A percentile compares a stretch with the other conserved stretches of the same genome.
These are phyloP conservation scores for Sarcophaga variegata DNA, from an alignment of 2,888 invertebrate genomes.

Conservation along the genomic window DNA sequence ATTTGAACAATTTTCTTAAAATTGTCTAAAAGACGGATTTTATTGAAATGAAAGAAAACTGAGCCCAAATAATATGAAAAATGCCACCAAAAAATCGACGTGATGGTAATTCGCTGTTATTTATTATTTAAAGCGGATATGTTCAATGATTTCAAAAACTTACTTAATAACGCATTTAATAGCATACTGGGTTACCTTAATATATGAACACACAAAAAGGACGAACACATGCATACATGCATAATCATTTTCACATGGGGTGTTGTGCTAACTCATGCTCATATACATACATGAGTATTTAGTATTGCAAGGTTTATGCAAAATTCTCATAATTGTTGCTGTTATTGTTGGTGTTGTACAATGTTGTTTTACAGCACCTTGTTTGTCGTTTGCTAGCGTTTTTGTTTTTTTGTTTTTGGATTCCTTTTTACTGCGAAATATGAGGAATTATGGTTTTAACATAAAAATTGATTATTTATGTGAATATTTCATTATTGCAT, in stretches of 20 bases:
- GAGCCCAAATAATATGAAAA: too few relatives aligned
- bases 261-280: too few relatives aligned
- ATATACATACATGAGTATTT: neutral
- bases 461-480: constrained; percentile 48
- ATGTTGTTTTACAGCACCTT: constrained; percentile 1
- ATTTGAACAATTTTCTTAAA: too few relatives aligned
- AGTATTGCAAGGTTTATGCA: constrained; percentile 14
- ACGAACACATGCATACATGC: too few relatives aligned
- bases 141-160: too few relatives aligned
- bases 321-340: constrained; percentile 1
- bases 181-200: neutral
- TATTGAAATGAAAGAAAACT: too few relatives aligned
- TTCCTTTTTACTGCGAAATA: neutral
- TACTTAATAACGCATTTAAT: neutral
- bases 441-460: constrained; percentile 12
- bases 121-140: too few relatives aligned
- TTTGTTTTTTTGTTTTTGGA: neutral
- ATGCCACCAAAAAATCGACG: too few relatives aligned
- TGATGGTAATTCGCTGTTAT: too few relatives aligned
- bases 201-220: too few relatives aligned
- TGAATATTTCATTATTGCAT: constrained; percentile 47
- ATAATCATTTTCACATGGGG: too few relatives aligned
- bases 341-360: neutral
- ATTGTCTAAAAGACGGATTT: too few relatives aligned
- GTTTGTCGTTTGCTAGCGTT: neutral